These are phyloP conservation scores for Sisor rabdophorus DNA, from an alignment of 2,113 vertebrate species.

Conservation along the genomic window DNA sequence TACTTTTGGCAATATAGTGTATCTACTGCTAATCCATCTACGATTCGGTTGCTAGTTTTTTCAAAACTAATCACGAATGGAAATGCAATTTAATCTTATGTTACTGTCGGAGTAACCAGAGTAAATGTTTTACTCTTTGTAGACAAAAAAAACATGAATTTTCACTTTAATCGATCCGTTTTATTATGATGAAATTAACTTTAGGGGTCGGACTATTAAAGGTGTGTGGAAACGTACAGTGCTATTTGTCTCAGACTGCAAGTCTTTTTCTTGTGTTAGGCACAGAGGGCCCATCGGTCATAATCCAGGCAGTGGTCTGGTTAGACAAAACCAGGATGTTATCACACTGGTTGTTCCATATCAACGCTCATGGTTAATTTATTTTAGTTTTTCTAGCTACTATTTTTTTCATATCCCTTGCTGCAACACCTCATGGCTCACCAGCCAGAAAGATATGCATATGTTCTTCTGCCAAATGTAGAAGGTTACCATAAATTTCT, in stretches of 20 bases:
- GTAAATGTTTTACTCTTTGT: neutral
- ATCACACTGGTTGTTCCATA: neutral
- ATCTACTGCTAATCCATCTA: too few species aligned
- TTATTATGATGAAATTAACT: neutral
- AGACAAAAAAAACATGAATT: neutral
- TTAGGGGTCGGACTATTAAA: neutral
- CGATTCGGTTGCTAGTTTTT: neutral
- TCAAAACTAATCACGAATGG: neutral
- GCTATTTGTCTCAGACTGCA: neutral
- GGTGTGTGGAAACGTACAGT: neutral
- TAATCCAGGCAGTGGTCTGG: neutral
- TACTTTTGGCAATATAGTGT: too few species aligned
- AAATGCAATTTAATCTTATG: neutral
- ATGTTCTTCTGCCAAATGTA: neutral
- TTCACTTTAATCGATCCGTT: neutral
- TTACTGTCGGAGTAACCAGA: neutral
- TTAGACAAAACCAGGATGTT: slow-evolving; percentile 4
- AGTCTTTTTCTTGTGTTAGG: neutral
- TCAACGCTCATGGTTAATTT: neutral
- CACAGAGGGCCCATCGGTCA: neutral
- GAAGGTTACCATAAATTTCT: neutral
- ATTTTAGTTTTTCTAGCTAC: neutral
- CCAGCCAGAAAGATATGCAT: neutral
- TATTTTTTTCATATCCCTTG: neutral
- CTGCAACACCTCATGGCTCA: neutral